Base-by-base conservation (phyloP, 2,797 vertebrate species). In the Petrocephalus schoutedeni region DNA sequence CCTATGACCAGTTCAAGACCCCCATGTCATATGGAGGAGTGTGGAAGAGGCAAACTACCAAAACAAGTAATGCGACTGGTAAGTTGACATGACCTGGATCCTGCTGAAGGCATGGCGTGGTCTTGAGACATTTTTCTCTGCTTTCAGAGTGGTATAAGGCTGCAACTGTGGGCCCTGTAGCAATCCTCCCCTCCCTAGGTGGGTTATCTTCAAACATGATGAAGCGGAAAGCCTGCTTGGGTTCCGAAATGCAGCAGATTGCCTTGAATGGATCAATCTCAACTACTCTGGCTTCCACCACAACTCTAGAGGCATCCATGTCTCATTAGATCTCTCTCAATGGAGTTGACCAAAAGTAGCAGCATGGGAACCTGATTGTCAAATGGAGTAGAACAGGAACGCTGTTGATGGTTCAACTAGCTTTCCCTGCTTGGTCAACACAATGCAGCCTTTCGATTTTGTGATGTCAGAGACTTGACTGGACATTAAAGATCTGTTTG, bases 81-180 rank as follows among this genome's bases (percentile, higher is more conserved):
- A 80, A 80, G 74, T 3, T 49, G 41, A 80, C 41, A 10, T 80
- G 36, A 80, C 16, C 41, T 80, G 36, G 74, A 36, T 80, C 74
- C 6, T 45, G 2, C 41, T 49, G 32, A 49, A 10, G 7, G 19
- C 6, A 41, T 49, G 7, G 14, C 9, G 41, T 80, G 74, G 36
- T 80, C 16, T 49, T 80, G 19, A 80, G 0, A 5, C 4, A 16
- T 49, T 3, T n/a, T 23, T 28, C n/a, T 57, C 54, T 57, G 1
- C 49, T 71, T 87, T 53, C 74, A 83, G 87, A 10, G 10, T 80
- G 28, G 41, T 32, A 2, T 4, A 87, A 83, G 41, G 56, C 58
- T 7, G 28, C 87, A 80, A 80, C 74, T 0, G n/a, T 87, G 41
- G 87, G 87, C 6, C 87, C 87, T 57, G 51, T 87, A 77, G 14